These are phyloP conservation scores for Agrotis ipsilon DNA, from an alignment of 2,888 invertebrate species.

Conservation along the genomic window DNA sequence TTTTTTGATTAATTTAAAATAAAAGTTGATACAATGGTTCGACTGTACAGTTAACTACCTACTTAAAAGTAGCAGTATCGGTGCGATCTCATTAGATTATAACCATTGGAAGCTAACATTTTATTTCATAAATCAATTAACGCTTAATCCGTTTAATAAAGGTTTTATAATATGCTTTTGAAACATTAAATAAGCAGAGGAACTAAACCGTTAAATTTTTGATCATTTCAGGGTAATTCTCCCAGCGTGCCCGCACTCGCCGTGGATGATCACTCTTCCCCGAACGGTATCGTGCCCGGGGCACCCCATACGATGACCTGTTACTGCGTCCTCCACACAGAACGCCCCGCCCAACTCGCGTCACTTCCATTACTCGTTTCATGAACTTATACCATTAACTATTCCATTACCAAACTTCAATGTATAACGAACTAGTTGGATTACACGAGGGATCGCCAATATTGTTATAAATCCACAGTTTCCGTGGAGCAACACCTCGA, in stretches of 20 bases:
- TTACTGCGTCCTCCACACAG: constrained; percentile 67
- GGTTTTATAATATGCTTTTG: constrained; percentile 17
- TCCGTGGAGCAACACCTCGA: constrained; percentile 84
- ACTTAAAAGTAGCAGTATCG: background rate
- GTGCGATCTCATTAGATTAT: background rate
- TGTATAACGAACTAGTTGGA: constrained; percentile 53
- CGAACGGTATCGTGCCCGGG: constrained; percentile 83
- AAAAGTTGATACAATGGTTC: too few species aligned
- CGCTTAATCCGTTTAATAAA: constrained; percentile 4
- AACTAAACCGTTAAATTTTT: constrained; percentile 26
- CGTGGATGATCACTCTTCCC: constrained; percentile 86
- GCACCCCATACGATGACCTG: constrained; percentile 83
- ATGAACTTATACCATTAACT: constrained; percentile 16
- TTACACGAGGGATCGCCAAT: constrained; percentile 63
- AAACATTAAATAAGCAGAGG: background rate
- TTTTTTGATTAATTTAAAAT: too few species aligned
- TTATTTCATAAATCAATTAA: background rate
- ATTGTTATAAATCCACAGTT: constrained; percentile 79
- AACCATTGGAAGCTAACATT: background rate
- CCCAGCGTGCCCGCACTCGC: constrained; percentile 70
- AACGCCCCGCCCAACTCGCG: constrained; percentile 58
- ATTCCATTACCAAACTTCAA: constrained; percentile 55
- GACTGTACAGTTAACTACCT: background rate
- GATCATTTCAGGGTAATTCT: constrained; percentile 64
- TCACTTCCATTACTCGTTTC: constrained; percentile 68